Percentiles rank a stretch among this genome's conserved stretches.
Conservation (phyloP, 1,140 invertebrate genomes). For the Lepeophtheirus salmonis region DNA sequence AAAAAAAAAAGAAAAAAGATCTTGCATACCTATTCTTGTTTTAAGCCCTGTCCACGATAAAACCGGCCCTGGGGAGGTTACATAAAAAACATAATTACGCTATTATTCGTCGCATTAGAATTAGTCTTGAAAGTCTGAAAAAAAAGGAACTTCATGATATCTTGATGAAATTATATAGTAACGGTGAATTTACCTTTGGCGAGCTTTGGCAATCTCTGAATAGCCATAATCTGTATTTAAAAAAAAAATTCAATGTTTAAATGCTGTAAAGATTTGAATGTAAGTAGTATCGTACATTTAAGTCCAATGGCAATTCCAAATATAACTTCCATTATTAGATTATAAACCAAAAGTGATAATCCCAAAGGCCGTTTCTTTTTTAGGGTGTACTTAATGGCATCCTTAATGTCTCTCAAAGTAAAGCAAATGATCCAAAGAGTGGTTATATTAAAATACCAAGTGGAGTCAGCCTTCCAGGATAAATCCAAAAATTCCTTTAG, state of each 20-base stretch:
- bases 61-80: too few relatives aligned
- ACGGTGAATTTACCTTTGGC: background rate
- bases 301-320: slow-evolving; percentile 1
- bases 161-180: too few relatives aligned
- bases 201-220: background rate
- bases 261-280: too few relatives aligned
- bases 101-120: too few relatives aligned
- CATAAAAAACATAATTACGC: too few relatives aligned
- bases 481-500: background rate
- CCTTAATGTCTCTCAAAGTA: background rate
- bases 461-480: background rate
- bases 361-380: background rate
- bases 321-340: background rate
- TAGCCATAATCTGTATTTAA: background rate
- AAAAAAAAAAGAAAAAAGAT: too few relatives aligned
- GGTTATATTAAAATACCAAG: slow-evolving; percentile 5
- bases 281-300: too few relatives aligned
- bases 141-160: too few relatives aligned
- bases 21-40: too few relatives aligned
- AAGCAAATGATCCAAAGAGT: slow-evolving; percentile 7
- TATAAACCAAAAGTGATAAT: background rate
- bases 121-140: too few relatives aligned
- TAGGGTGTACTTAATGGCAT: background rate
- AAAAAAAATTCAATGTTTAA: too few relatives aligned
- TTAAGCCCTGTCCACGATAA: too few relatives aligned